These are phyloP conservation scores for Xylocampa areola DNA, from an alignment of 2,888 invertebrate species.

Conservation along the genomic window DNA sequence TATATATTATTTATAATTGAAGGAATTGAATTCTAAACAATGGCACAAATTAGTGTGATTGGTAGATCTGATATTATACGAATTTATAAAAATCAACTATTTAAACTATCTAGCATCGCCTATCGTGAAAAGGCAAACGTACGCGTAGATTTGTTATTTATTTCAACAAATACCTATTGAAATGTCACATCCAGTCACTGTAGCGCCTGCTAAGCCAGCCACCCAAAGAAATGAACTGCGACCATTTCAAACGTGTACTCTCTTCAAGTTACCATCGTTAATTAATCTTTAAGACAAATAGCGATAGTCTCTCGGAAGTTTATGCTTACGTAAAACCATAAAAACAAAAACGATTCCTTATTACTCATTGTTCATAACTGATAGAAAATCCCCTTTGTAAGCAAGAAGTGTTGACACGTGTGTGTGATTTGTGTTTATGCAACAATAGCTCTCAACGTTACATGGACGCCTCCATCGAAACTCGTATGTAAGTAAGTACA, in stretches of 20 bases:
- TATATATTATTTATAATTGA: slow-evolving; percentile 39
- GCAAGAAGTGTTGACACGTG: slow-evolving; percentile 69
- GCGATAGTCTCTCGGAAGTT: slow-evolving; percentile 28
- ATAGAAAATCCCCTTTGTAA: slow-evolving; percentile 37
- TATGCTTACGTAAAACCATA: slow-evolving; percentile 32
- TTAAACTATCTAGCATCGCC: too few relatives aligned
- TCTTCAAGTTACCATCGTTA: not conserved
- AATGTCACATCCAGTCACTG: not conserved
- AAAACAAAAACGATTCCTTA: slow-evolving; percentile 47
- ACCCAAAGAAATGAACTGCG: not conserved
- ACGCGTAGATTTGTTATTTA: too few relatives aligned
- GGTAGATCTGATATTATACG: slow-evolving; percentile 11
- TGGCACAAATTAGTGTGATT: slow-evolving; percentile 19
- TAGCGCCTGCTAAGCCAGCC: not conserved
- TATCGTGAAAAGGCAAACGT: too few relatives aligned
- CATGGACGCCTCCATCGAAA: not conserved
- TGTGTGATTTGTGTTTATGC: slow-evolving; percentile 43
- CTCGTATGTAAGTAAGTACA: not conserved
- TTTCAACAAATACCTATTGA: too few relatives aligned
- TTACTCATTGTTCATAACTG: slow-evolving; percentile 44
- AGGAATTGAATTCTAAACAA: slow-evolving; percentile 45
- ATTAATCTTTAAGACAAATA: slow-evolving; percentile 7
- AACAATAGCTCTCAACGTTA: slow-evolving; percentile 19
- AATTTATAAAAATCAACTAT: too few relatives aligned
- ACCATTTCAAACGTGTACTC: not conserved